Evolutionary conservation across 2,113 vertebrate genomes (phyloP).

Genomic region (Menura novaehollandiae): DNA sequence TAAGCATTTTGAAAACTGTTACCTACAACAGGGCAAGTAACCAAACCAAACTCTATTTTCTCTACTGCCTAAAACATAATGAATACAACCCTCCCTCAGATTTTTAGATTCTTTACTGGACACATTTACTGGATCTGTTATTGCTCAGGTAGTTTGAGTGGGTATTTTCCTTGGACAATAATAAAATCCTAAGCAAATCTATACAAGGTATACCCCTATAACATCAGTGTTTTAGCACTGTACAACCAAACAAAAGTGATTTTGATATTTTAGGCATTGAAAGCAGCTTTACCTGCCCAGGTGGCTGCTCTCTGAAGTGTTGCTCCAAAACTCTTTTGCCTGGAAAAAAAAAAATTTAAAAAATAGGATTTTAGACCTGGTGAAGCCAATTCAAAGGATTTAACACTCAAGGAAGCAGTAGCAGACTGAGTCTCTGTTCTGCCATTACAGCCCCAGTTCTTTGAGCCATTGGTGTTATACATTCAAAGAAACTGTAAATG

Average conservation of each 20-base stretch:
- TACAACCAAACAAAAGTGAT: neutral
- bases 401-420: neutral
- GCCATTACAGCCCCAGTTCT: neutral
- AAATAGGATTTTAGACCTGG: neutral
- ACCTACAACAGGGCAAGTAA: neutral
- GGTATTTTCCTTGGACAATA: neutral
- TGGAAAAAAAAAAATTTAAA: neutral
- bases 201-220: neutral
- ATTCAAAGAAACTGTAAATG: neutral
- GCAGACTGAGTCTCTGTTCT: neutral
- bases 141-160: neutral
- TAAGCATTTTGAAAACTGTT: neutral
- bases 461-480: neutral
- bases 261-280: neutral
- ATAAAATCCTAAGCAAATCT: neutral
- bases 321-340: neutral
- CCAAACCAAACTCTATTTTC: neutral
- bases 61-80: constrained; percentile 13
- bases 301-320: neutral
- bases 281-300: neutral
- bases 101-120: neutral
- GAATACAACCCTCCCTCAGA: neutral
- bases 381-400: neutral
- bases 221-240: neutral
- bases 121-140: neutral